Evolutionary conservation across 2,797 vertebrate species (phyloP).

Genomic region (Dermochelys coriacea): DNA sequence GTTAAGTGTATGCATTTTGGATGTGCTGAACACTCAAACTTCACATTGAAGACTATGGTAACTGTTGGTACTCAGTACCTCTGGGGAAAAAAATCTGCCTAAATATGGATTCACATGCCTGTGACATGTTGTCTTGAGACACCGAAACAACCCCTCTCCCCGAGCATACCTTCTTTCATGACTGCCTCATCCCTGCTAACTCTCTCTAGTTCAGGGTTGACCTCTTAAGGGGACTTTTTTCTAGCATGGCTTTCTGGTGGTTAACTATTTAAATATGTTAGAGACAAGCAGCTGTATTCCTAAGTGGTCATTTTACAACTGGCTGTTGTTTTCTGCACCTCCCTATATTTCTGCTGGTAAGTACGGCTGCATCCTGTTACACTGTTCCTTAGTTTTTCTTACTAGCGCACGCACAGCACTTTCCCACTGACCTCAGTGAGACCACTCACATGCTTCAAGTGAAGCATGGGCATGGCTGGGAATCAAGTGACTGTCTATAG

Average conservation of each 20-base stretch:
- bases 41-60: neutral
- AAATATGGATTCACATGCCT: neutral
- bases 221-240: neutral
- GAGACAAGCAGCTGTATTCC: too few relatives aligned
- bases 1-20: neutral
- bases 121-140: neutral
- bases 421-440: too few relatives aligned
- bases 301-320: too few relatives aligned
- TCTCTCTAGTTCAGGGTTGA: neutral
- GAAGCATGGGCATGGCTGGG: neutral
- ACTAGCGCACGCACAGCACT: too few relatives aligned
- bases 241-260: neutral
- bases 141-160: neutral
- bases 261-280: too few relatives aligned
- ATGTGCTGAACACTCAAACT: neutral
- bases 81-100: neutral
- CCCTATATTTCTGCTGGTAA: neutral
- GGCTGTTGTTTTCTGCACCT: too few relatives aligned
- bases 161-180: neutral
- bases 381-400: too few relatives aligned
- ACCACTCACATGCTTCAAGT: too few relatives aligned
- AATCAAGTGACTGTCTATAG: neutral
- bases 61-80: neutral
- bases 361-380: too few relatives aligned
- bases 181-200: neutral